These are phyloP conservation scores for Nasonia giraulti DNA, from an alignment of 1,140 invertebrate species.

Conservation along the genomic window DNA sequence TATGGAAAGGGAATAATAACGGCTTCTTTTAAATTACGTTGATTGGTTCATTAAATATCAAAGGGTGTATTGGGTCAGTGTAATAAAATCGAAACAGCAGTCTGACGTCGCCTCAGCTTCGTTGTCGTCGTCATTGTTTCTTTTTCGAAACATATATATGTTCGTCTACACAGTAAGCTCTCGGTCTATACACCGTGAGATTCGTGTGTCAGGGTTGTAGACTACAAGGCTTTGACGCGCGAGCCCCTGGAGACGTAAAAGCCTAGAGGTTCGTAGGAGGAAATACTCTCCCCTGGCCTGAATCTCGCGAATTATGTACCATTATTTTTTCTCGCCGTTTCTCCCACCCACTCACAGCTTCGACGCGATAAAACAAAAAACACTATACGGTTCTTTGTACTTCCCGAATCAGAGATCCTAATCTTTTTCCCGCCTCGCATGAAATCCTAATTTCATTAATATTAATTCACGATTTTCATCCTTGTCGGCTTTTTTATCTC, in stretches of 20 bases:
- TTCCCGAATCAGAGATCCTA: not conserved
- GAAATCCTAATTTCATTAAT: not conserved
- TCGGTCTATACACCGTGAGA: not conserved
- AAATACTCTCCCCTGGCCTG: not conserved
- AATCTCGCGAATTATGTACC: conserved; percentile 19
- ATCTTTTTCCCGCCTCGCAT: not conserved
- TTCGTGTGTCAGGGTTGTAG: not conserved
- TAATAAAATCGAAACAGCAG: conserved; percentile 37
- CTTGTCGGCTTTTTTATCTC: not conserved
- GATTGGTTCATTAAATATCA: no score
- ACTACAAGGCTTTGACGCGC: conserved; percentile 22
- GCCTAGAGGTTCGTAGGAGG: not conserved
- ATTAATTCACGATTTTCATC: not conserved
- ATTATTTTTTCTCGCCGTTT: not conserved
- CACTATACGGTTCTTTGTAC: not conserved
- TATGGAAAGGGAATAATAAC: not conserved
- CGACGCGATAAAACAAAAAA: not conserved
- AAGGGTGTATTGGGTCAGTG: not conserved
- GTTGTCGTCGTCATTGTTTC: not conserved
- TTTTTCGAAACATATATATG: not conserved
- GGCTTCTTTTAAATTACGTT: not conserved
- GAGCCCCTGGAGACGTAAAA: not conserved
- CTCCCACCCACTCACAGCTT: not conserved
- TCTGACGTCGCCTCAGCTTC: no score
- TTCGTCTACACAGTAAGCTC: not conserved